phyloP scores from a whole-genome alignment of 2,113 vertebrate genomes.

The Eublepharis macularius region DNA sequence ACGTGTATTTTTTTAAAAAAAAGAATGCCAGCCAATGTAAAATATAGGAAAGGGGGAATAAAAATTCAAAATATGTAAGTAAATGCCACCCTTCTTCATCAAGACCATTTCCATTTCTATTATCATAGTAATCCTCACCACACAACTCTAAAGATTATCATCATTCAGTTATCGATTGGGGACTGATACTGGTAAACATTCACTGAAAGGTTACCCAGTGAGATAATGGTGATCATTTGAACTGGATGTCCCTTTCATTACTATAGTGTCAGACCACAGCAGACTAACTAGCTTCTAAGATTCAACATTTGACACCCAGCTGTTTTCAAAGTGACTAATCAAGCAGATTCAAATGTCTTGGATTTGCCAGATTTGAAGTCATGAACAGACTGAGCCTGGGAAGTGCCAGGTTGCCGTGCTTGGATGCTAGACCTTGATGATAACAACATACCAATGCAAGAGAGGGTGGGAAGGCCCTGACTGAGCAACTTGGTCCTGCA shows the following conservation, averaged over 20 bases:
- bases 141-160: neutral
- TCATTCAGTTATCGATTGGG: neutral
- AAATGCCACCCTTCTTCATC: too few species aligned
- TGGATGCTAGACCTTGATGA: neutral
- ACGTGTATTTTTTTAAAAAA: too few species aligned
- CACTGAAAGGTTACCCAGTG: neutral
- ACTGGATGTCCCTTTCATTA: neutral
- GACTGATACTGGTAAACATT: neutral
- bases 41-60: too few species aligned
- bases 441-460: neutral
- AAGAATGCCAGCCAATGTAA: too few species aligned
- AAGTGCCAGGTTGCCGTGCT: neutral
- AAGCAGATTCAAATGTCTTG: neutral
- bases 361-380: neutral
- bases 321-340: neutral
- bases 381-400: neutral
- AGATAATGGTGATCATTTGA: neutral
- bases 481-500: neutral
- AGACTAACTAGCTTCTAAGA: neutral
- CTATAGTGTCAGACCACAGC: neutral
- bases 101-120: too few species aligned
- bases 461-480: neutral
- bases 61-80: too few species aligned
- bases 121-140: neutral
- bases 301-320: neutral